Base-by-base conservation (phyloP, 1,140 invertebrate genomes). In the Tetramorium alpestre region DNA sequence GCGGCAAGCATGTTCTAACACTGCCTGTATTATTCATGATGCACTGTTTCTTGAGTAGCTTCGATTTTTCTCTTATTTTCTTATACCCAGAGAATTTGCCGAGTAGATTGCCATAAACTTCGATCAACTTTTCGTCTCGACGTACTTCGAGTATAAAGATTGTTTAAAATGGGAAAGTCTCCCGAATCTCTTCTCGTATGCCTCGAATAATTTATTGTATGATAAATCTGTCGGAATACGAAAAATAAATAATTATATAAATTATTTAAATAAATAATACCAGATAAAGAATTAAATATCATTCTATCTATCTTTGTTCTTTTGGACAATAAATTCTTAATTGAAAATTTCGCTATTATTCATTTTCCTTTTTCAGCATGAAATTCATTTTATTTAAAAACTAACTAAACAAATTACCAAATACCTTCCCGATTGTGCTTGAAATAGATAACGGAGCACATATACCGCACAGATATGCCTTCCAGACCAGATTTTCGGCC, bases 71-170 rank as follows among this genome's bases (percentile, higher is more conserved):
- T 56, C 41, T 62, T 84, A 82, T 72, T 18, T 6, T 54, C 18
- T 54, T 54, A 60, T 62, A 84, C 8, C 41, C n/a, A 22, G 41
- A 41, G 33, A 60, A 44, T 49, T 73, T 16, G 54, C 41, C 16
- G 28, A 49, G 13, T 56, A 73, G 41, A 84, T 75, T 73, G 80
- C 69, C 22, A 28, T 80, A n/a, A 90, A 90, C 75, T 90, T 85
- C 28, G 78, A 13, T n/a, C 41, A 89, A 90, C 86, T 90, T 90
- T 78, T 89, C 85, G 88, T 87, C 73, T 87, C 80, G 76, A 90
- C 70, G 78, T 62, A 87, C 65, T 51, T 56, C 65, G 69, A 90
- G 54, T 64, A 88, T 70, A 85, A 90, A 90, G 86, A 80, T 60
- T 70, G 78, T 56, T 90, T 88, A 87, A 70, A 85, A 75, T 82